Evolutionary conservation across 2,888 invertebrate species (phyloP), one percentile per base, ranked within the genome.

Genomic region (Bellardia bayeri): DNA sequence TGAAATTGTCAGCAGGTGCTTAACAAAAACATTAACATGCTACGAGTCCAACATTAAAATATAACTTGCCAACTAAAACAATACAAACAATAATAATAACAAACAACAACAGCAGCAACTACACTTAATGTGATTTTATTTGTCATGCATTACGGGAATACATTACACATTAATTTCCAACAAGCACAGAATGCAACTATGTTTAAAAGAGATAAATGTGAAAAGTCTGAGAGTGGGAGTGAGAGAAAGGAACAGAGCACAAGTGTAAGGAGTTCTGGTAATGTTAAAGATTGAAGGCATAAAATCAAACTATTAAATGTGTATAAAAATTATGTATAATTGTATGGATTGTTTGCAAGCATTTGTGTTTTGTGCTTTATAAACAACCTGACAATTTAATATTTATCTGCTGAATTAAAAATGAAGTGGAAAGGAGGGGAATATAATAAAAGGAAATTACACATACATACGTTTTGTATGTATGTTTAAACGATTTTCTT

Each of bases 1-100:
- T 92, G 91, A 93, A 92, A 92, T 93, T 93, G 93, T 92, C 93
- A 93, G 93, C 93, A 93, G 93, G 93, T 93, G 93, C 91, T 91
- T 90, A 91, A 91, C 91, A 91, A 89, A 89, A 91, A 92, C 89
- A 92, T 85, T 86, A 82, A 74, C 69, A 63, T 81, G 80, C 49
- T 84, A 64, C 75, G 45, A 81, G 63, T 51, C 61, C 54, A 80
- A 75, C 75, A 85, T 75, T 81, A 54, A 85, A 54, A 61, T 37
- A 80, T 37, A 80, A 58, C 30, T 74, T 72, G 61, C 33, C 54
- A 86, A 85, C 71, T 58, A 72, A 68, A 88, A 80, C 54, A 76
- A 86, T 69, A 76, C 79, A 64, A 37, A 78, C 45, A 61, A 69
- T 16, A 76, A 63, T 42, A 86, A 78, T 69, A 83, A 76, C 79